phyloP scores from a whole-genome alignment of 2,113 vertebrate genomes.

The Formicarius rufipectus region DNA sequence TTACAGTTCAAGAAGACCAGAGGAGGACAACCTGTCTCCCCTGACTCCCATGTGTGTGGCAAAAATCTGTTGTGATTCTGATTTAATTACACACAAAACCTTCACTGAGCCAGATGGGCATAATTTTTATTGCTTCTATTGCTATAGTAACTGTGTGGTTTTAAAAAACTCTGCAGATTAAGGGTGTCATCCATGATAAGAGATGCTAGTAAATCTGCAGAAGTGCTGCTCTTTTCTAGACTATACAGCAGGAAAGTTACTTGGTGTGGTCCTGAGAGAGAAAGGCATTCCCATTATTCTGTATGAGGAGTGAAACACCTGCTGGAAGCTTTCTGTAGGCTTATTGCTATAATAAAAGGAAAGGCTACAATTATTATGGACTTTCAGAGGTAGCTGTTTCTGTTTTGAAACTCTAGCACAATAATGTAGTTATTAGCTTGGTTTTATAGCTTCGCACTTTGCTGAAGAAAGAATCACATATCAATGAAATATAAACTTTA shows the following conservation, averaged over 20 bases:
- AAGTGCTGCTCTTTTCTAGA: not conserved
- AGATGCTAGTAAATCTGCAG: not conserved
- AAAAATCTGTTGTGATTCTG: constrained; percentile 3
- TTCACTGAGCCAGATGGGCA: constrained; percentile 4
- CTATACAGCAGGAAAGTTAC: not conserved
- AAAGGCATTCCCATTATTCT: not conserved
- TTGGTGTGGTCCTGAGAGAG: not conserved
- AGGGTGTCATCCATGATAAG: not conserved
- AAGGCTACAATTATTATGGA: not conserved
- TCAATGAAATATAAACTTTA: not conserved
- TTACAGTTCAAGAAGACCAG: not conserved
- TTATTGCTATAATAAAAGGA: not conserved
- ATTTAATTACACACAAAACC: constrained; percentile 19
- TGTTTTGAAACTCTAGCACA: not conserved
- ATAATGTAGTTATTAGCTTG: not conserved
- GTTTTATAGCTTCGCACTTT: not conserved
- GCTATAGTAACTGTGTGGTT: not conserved
- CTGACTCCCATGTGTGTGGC: not conserved
- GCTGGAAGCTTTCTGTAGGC: not conserved
- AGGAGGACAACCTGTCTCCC: not conserved
- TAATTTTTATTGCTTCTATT: constrained; percentile 22
- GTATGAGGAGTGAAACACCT: not conserved
- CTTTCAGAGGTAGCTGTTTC: not conserved
- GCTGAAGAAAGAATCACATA: not conserved
- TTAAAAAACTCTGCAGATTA: not conserved